These are phyloP conservation scores for Anagyrus pseudococci DNA, from an alignment of 2,888 invertebrate species.

Conservation along the genomic window DNA sequence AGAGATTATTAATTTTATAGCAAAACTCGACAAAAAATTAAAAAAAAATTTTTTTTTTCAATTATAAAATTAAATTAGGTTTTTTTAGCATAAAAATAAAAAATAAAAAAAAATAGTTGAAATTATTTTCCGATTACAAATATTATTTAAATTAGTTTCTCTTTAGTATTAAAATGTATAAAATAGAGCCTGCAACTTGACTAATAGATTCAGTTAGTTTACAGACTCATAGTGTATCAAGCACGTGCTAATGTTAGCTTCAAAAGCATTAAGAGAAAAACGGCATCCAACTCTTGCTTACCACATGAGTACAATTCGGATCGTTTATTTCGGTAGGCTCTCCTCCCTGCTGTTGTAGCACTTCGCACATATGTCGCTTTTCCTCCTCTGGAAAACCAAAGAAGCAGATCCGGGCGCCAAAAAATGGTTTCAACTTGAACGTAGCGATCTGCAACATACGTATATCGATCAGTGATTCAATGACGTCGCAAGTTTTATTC, in stretches of 20 bases:
- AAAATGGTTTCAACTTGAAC: slow-evolving; percentile 85
- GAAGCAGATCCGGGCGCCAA: slow-evolving; percentile 86
- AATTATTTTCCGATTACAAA: no score
- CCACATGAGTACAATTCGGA: slow-evolving; percentile 89
- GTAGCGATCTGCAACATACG: slow-evolving; percentile 47
- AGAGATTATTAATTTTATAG: neutral
- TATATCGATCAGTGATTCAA: neutral
- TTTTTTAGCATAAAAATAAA: no score
- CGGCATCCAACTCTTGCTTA: slow-evolving; percentile 64
- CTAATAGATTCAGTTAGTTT: neutral
- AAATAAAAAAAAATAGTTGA: no score
- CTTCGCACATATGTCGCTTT: slow-evolving; percentile 89
- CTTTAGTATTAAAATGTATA: neutral
- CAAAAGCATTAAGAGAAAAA: slow-evolving; percentile 12
- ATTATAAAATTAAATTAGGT: no score
- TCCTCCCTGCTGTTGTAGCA: slow-evolving; percentile 81
- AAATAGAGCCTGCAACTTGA: slow-evolving; percentile 1
- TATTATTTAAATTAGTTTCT: neutral
- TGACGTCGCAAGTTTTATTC: slow-evolving; percentile 18
- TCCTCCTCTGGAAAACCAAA: slow-evolving; percentile 91
- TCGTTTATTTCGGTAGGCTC: slow-evolving; percentile 77
- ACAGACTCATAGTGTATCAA: neutral
- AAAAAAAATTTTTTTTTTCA: no score
- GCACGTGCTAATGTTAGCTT: neutral
- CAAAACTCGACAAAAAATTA: neutral